Conservation (phyloP, 2,888 invertebrate genomes). For the Amitus sp. region DNA sequence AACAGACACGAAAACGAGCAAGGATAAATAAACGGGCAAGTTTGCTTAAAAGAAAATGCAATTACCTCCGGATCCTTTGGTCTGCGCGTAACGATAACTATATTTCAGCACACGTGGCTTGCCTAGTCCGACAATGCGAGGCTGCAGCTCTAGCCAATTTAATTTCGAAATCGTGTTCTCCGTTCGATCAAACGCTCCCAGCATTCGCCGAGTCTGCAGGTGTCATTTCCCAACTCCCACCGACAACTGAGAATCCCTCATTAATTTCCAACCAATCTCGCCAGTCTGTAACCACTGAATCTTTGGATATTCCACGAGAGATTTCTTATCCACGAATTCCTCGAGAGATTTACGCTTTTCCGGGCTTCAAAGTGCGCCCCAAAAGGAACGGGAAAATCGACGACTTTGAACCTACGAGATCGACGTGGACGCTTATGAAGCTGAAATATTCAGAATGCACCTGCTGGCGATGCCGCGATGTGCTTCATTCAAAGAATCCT, state of each 20-base stretch:
- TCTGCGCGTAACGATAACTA: background rate
- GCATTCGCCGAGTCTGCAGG: constrained; percentile 13
- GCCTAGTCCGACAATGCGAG: background rate
- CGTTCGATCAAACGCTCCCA: constrained; percentile 28
- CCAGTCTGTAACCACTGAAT: constrained; percentile 21
- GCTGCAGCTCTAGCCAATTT: constrained; percentile 23
- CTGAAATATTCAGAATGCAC: constrained; percentile 41
- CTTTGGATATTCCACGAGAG: constrained; percentile 21
- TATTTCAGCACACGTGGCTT: background rate
- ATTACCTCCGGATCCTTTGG: background rate
- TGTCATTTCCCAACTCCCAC: constrained; percentile 30
- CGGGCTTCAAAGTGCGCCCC: too few relatives aligned
- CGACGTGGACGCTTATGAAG: constrained; percentile 20
- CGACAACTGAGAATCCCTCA: constrained; percentile 30
- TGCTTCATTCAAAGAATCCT: constrained; percentile 32
- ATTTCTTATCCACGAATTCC: background rate
- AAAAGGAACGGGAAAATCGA: background rate
- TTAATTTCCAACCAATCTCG: constrained; percentile 38
- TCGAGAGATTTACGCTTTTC: too few relatives aligned
- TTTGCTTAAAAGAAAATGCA: background rate
- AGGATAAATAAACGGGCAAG: background rate
- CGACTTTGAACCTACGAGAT: too few relatives aligned
- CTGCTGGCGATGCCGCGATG: constrained; percentile 36
- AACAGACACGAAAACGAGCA: background rate
- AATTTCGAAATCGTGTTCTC: constrained; percentile 24